Percentiles rank a stretch among this genome's conserved stretches.
Conservation (phyloP, 2,113 vertebrate genomes). For the Fregetta grallaria region DNA sequence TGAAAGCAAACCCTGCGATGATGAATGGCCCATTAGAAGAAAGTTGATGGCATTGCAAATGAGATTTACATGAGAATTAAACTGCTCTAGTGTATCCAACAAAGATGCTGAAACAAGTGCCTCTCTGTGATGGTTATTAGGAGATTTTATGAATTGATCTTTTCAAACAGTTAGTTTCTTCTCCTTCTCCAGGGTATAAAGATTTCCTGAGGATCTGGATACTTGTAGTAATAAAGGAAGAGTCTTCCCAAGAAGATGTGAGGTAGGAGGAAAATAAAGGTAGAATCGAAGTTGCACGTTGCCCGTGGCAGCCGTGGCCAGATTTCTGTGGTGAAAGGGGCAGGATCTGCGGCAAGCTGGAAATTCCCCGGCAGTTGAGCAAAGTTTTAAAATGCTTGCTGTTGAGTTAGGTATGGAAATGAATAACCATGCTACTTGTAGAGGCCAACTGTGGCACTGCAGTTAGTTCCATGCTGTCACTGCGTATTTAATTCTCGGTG, state of each 20-base stretch:
- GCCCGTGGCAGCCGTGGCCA: not conserved
- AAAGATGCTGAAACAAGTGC: constrained; percentile 31
- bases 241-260: not conserved
- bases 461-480: constrained; percentile 20
- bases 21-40: constrained; percentile 48
- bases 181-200: not conserved
- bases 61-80: constrained; percentile 64
- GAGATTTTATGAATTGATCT: constrained; percentile 55
- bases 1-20: constrained; percentile 21
- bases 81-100: constrained; percentile 26
- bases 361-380: constrained; percentile 15
- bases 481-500: not conserved
- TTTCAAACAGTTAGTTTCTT: constrained; percentile 5
- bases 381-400: not conserved
- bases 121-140: constrained; percentile 14
- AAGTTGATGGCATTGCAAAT: constrained; percentile 19
- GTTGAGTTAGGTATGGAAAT: constrained; percentile 40
- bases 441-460: not conserved
- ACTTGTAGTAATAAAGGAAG: not conserved
- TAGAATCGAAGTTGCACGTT: not conserved
- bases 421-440: not conserved
- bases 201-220: not conserved
- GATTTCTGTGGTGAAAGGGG: not conserved
- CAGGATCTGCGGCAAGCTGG: not conserved
- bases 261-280: not conserved